These are phyloP conservation scores for Manacus vitellinus DNA, from an alignment of 2,113 vertebrate species.

Conservation along the genomic window DNA sequence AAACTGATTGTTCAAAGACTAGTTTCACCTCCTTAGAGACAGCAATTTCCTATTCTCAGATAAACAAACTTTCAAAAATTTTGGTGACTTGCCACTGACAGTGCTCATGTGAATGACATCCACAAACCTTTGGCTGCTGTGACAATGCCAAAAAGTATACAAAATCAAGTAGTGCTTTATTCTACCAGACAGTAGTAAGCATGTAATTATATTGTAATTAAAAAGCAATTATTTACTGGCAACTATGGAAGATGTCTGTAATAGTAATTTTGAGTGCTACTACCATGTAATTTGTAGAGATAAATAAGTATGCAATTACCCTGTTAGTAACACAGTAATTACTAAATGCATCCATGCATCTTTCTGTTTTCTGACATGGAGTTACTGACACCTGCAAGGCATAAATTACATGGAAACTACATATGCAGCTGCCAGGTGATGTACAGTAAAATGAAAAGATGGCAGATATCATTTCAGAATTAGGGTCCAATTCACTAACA, in stretches of 20 bases:
- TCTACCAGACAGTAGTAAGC: conserved; percentile 62
- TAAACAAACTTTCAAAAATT: conserved; percentile 36
- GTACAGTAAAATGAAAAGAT: conserved; percentile 31
- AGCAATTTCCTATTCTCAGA: neutral
- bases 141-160: conserved; percentile 37
- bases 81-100: neutral
- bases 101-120: neutral
- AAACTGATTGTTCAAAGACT: conserved; percentile 26
- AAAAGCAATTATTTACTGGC: conserved; percentile 75
- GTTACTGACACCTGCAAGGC: conserved; percentile 69
- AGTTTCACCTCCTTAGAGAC: neutral
- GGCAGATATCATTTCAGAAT: neutral
- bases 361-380: conserved; percentile 65
- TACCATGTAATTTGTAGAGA: conserved; percentile 77
- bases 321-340: conserved; percentile 80
- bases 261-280: conserved; percentile 72
- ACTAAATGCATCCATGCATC: conserved; percentile 68
- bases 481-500: neutral
- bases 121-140: conserved; percentile 8
- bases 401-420: conserved; percentile 51
- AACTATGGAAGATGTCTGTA: conserved; percentile 68
- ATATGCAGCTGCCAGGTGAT: conserved; percentile 41
- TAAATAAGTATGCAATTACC: conserved; percentile 77
- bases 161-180: conserved; percentile 65
- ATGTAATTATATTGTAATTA: conserved; percentile 79